phyloP scores from a whole-genome alignment of 2,113 vertebrate species.

The Jaculus jaculus region DNA sequence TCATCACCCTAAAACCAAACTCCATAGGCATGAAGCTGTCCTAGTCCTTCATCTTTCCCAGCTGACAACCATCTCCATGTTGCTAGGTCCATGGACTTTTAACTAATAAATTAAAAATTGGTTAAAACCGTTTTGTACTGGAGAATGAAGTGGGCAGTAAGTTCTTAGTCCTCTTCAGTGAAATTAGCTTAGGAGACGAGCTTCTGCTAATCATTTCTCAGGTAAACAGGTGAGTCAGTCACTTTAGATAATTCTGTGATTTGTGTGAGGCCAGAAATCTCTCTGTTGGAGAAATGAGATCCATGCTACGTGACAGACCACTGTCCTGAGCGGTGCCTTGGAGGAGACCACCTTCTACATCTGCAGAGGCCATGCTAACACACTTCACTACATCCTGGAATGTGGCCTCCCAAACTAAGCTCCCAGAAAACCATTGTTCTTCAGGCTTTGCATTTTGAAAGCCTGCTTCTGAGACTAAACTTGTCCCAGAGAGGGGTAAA shows the following conservation, averaged over 20 bases:
- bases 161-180: background rate
- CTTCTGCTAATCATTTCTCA: slow-evolving; percentile 24
- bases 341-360: background rate
- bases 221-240: background rate
- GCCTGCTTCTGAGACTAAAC: background rate
- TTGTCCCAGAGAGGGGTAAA: background rate
- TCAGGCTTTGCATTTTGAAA: slow-evolving; percentile 24
- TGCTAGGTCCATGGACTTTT: background rate
- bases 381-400: background rate
- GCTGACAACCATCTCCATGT: background rate
- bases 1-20: slow-evolving; percentile 10
- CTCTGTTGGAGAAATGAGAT: background rate
- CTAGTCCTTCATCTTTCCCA: background rate
- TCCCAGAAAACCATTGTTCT: background rate
- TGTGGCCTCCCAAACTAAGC: background rate
- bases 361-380: background rate
- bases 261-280: background rate
- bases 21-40: background rate
- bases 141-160: background rate
- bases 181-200: background rate
- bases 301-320: background rate
- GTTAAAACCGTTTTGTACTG: background rate
- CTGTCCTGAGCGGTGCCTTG: background rate
- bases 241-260: background rate
- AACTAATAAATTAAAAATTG: background rate